These are phyloP conservation scores for Drosophila quasianomalipes DNA, from an alignment of 2,888 invertebrate species.

Conservation along the genomic window DNA sequence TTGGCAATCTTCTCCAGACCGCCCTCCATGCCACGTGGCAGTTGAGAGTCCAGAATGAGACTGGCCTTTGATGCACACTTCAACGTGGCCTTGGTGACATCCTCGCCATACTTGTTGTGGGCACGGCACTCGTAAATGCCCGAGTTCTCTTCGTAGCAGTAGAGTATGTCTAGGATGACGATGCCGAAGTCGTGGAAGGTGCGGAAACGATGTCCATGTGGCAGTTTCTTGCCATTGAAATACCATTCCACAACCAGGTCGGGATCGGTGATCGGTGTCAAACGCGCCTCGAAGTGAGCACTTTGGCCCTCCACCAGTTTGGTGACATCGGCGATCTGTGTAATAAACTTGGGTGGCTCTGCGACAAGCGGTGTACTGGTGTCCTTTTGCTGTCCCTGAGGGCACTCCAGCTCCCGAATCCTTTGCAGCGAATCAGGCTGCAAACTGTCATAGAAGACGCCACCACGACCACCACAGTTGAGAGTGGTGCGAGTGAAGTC, in stretches of 20 bases:
- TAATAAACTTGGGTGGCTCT: conserved; percentile 95
- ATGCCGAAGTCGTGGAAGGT: conserved; percentile 99
- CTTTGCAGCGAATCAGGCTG: conserved; percentile 96
- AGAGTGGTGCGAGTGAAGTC: conserved; percentile 95
- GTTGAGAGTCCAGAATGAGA: conserved; percentile 95
- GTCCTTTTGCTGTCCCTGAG: conserved; percentile 87
- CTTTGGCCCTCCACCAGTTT: conserved; percentile 97
- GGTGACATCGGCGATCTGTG: conserved; percentile 93
- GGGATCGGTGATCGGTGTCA: conserved; percentile 97
- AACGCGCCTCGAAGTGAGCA: conserved; percentile 96
- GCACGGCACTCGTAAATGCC: conserved; percentile 97
- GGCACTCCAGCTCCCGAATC: conserved; percentile 93
- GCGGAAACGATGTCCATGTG: conserved; percentile 97
- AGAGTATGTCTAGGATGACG: conserved; percentile 97
- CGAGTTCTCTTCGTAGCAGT: conserved; percentile 98
- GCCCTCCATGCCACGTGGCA: conserved; percentile 97
- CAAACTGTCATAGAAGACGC: conserved; percentile 94
- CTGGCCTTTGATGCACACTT: conserved; percentile 95
- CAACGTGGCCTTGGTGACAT: conserved; percentile 93
- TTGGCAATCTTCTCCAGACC: conserved; percentile 97
- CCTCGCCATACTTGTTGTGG: conserved; percentile 95
- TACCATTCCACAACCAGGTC: conserved; percentile 98
- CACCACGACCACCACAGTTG: conserved; percentile 93
- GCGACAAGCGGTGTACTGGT: conserved; percentile 89
- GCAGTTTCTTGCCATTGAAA: conserved; percentile 95